phyloP scores from a whole-genome alignment of 2,888 invertebrate species.

The Lycophotia porphyrea region DNA sequence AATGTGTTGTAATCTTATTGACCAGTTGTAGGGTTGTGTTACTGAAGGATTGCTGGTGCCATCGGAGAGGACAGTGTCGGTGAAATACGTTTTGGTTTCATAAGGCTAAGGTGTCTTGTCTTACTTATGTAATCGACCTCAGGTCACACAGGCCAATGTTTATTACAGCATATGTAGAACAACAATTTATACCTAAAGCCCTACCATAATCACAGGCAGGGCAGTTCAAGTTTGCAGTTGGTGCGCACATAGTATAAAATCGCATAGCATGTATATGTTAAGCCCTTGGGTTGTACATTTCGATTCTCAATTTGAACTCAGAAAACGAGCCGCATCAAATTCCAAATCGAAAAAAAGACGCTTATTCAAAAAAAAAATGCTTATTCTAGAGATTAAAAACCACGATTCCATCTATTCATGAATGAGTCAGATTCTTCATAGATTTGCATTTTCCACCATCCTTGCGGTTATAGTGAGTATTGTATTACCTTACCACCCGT shows the following conservation, averaged over 20 bases:
- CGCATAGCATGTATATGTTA: not conserved
- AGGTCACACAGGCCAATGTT: not conserved
- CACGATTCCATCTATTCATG: slow-evolving; percentile 39
- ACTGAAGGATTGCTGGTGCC: not conserved
- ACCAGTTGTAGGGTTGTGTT: not conserved
- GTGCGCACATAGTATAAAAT: not conserved
- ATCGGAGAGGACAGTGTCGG: not conserved
- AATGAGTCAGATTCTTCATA: slow-evolving; percentile 21
- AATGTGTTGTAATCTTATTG: slow-evolving; percentile 13
- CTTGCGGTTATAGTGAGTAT: slow-evolving; percentile 63
- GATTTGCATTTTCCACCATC: slow-evolving; percentile 51
- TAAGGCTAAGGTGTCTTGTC: not conserved
- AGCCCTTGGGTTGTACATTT: not conserved
- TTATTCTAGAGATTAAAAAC: not conserved
- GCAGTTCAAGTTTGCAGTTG: slow-evolving; percentile 1
- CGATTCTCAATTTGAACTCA: not conserved
- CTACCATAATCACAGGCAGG: not conserved
- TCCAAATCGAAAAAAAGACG: not conserved
- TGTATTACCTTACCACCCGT: slow-evolving; percentile 49
- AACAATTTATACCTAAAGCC: not conserved
- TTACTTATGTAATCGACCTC: not conserved
- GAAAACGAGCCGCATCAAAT: not conserved
- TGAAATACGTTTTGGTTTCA: slow-evolving; percentile 14
- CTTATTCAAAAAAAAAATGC: not conserved
- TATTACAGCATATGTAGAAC: not conserved